Base-by-base conservation (phyloP, 2,797 vertebrate species). In the Eulemur rubriventer region DNA sequence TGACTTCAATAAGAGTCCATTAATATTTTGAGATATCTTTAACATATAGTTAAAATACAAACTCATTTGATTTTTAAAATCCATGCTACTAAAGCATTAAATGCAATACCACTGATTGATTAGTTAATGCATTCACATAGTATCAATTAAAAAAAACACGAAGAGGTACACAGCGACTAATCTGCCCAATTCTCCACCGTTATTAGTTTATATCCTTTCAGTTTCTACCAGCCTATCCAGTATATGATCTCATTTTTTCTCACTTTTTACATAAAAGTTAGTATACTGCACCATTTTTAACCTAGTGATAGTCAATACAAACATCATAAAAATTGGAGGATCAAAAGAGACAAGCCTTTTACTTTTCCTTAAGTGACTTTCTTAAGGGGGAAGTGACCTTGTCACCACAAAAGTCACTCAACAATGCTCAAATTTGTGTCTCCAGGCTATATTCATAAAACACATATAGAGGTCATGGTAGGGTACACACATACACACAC, bases 1-100 rank as follows among this genome's bases (percentile, higher is more conserved):
- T 43, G 59, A 87, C 48, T 57, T 89, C 6, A 57, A 2, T 5
- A 78, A 65, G 10, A 65, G 10, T 86, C 63, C 26, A 63, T 16
- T 24, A 35, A 43, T 41, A 92, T 22, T 69, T 28, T 43, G 61
- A 94, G 91, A 95, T 70, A 52, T 35, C 95, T 92, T 65, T 46
- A 90, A 63, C 12, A 35, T 41, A 91, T 30, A 48, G 30, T 67
- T 78, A 91, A 96, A 86, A 75, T 46, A 35, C 82, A 95, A 84
- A 84, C 43, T 79, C 52, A 59, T 35, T 67, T 79, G 26, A 80
- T 26, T 92, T 92, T 61, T 18, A 48, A 92, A 94, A 75, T 41
- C 57, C 28, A n/a, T 46, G 50, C 35, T 59, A 59, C 33, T 90
- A 72, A 55, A 61, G 55, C 43, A 57, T 55, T 94, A 76, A 86